Percentiles rank a stretch among this genome's conserved stretches.
These are phyloP conservation scores for Setophaga kirtlandii DNA, from an alignment of 2,113 vertebrate genomes.

Conservation along the genomic window DNA sequence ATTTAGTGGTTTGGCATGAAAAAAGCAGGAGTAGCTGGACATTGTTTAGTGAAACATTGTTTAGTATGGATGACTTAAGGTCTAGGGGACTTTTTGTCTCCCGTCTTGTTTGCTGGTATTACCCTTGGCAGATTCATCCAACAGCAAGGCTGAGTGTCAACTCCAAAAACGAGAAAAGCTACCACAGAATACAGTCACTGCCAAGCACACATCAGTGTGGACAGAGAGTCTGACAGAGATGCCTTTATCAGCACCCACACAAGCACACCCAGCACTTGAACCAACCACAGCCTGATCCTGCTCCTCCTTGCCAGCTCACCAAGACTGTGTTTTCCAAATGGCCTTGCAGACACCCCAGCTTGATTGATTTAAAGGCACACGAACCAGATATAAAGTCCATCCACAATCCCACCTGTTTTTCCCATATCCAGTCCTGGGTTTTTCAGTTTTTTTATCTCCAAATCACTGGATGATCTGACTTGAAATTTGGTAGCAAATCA, in stretches of 20 bases:
- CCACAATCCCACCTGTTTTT: neutral
- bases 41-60: neutral
- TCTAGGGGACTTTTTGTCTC: neutral
- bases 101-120: neutral
- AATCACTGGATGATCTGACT: neutral
- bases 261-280: neutral
- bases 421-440: neutral
- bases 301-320: neutral
- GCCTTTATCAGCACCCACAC: neutral
- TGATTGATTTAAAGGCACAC: neutral
- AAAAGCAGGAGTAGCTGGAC: neutral
- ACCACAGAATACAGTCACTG: neutral
- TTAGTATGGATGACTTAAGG: neutral
- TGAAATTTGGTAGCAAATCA: neutral
- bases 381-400: neutral
- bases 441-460: neutral
- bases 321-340: neutral
- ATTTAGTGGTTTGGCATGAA: neutral
- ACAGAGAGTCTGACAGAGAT: neutral
- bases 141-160: neutral
- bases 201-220: fast-evolving
- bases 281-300: neutral
- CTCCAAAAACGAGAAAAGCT: neutral
- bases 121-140: neutral
- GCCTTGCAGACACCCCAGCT: neutral